Base-by-base conservation (phyloP, 92 coral and sea anemone genomes). In the Isaurus tuberculatus region DNA sequence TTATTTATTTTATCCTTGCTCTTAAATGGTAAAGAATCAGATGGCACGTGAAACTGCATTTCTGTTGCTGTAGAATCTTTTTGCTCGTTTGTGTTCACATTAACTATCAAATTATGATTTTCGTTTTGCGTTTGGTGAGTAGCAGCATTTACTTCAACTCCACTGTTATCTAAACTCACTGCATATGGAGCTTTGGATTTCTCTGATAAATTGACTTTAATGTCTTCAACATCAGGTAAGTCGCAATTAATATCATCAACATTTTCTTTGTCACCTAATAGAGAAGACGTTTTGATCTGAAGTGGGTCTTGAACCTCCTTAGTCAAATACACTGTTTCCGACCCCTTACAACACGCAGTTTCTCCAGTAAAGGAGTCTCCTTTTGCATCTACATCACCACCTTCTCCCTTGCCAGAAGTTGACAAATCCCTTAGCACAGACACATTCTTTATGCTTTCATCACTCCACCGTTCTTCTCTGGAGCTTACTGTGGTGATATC, bases 371-470 rank as follows among this genome's bases (percentile, higher is more conserved):
- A 30, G 15, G 44, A 29, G 28, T 29, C 25, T 49, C 20, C 40
- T 16, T 57, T 74, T 53, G 9, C 30, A 14, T 58, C 30, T n/a
- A 26, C 17, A 58, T 29, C 4, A 20, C 30, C 49, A 55, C 26
- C 16, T 75, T 51, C 19, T 49, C 11, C 40, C 20, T 30, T 31
- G 30, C 26, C 10, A 58, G 37, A 20, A 13, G 27, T 60, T 10
- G 82, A 20, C 30, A 77, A 33, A 34, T 51, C 26, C 80, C 80
- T 30, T n/a, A 74, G 29, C 9, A 74, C 10, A 32, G 80, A 74
- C 42, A 53, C 25, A 53, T 67, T 77, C 33, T 22, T 65, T 65
- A 36, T 58, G 17, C 51, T 77, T 77, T 55, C 82, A 5, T 22
- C 36, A 31, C 34, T 77, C 22, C 48, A 34, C 20, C 13, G 32